These are phyloP conservation scores for Gymnodraco acuticeps DNA, from an alignment of 2,797 vertebrate species.

Conservation along the genomic window DNA sequence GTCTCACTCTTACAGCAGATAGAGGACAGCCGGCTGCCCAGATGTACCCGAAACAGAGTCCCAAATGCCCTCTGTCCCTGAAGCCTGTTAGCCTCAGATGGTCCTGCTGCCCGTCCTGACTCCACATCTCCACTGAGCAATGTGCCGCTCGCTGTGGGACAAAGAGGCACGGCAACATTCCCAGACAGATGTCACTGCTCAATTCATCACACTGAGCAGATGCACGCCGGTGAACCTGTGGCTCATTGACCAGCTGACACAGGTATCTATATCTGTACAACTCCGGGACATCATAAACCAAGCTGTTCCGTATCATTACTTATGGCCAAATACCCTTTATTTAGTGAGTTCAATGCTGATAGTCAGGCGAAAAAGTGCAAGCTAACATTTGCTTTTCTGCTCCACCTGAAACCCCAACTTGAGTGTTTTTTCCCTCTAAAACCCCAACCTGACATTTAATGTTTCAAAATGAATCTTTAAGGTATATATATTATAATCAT, in stretches of 20 bases:
- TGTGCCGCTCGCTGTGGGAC: constrained; percentile 54
- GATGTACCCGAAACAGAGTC: constrained; percentile 61
- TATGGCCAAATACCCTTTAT: constrained; percentile 19
- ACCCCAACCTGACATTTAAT: not conserved
- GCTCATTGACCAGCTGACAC: constrained; percentile 63
- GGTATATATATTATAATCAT: not conserved
- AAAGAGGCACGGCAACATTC: constrained; percentile 38
- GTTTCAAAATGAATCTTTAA: not conserved
- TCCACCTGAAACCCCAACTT: not conserved
- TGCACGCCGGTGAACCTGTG: constrained; percentile 44
- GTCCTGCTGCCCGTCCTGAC: constrained; percentile 43
- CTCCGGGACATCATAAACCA: constrained; percentile 29
- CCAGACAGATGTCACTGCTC: constrained; percentile 57
- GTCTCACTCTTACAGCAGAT: constrained; percentile 51
- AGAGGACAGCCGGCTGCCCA: constrained; percentile 67
- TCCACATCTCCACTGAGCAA: constrained; percentile 56
- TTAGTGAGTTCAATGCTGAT: not conserved
- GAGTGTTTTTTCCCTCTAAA: not conserved
- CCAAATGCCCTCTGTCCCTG: constrained; percentile 48
- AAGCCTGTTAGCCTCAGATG: constrained; percentile 70
- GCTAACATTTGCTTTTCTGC: constrained; percentile 34
- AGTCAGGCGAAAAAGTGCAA: constrained; percentile 39
- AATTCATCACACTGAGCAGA: constrained; percentile 66
- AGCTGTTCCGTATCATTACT: constrained; percentile 18
- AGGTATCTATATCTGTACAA: constrained; percentile 45